Percentiles rank a stretch among this genome's conserved stretches.
These are phyloP conservation scores for Aspiorhynchus laticeps DNA, from an alignment of 2,113 vertebrate species.

Conservation along the genomic window DNA sequence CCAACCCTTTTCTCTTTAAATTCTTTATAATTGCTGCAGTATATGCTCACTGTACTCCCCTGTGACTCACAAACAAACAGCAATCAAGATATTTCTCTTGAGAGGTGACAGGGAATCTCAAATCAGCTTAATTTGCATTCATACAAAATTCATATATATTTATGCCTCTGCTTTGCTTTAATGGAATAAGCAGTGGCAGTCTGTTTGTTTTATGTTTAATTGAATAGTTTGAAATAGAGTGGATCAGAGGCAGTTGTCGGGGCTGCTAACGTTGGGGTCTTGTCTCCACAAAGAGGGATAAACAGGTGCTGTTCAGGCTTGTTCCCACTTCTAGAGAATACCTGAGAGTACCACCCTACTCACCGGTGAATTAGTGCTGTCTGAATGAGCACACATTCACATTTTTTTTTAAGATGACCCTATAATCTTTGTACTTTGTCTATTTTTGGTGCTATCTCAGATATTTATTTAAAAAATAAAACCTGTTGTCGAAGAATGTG, in stretches of 20 bases:
- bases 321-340: slow-evolving; percentile 37
- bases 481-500: not conserved
- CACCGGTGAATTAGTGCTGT: not conserved
- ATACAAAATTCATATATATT: slow-evolving; percentile 14
- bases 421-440: not conserved
- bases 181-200: not conserved
- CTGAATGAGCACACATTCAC: not conserved
- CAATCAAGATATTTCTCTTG: slow-evolving; percentile 14
- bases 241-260: not conserved
- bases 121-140: not conserved
- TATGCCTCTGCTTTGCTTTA: not conserved
- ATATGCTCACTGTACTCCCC: not conserved
- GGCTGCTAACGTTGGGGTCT: not conserved
- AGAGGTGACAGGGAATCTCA: slow-evolving; percentile 5
- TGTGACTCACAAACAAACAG: slow-evolving; percentile 13
- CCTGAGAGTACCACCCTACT: not conserved
- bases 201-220: slow-evolving; percentile 18
- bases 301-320: slow-evolving; percentile 56
- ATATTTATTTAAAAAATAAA: not conserved
- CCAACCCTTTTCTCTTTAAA: not conserved
- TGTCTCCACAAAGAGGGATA: not conserved
- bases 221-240: slow-evolving; percentile 11
- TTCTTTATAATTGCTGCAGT: not conserved
- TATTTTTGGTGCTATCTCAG: not conserved
- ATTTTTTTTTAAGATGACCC: not conserved